Evolutionary conservation across 2,888 invertebrate species (phyloP).

Genomic region (Adela reaumurella): DNA sequence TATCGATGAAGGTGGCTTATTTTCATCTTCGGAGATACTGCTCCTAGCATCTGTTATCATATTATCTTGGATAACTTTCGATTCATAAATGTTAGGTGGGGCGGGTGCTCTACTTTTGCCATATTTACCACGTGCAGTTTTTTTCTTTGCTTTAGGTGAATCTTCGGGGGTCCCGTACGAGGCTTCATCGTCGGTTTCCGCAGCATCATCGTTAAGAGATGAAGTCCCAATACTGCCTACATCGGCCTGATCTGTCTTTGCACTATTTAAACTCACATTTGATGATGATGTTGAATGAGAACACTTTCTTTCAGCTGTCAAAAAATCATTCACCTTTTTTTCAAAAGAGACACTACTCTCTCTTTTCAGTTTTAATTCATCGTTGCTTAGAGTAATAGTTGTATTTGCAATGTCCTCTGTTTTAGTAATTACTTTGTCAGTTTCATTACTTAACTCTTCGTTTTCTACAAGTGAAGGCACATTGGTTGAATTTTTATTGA

Average conservation of each 20-base stretch:
- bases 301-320: not conserved
- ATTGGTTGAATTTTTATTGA: not conserved
- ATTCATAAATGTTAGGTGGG: conserved; percentile 33
- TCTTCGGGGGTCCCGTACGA: conserved; percentile 46
- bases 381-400: too few species aligned
- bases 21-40: too few species aligned
- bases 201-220: conserved; percentile 25
- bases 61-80: conserved; percentile 22
- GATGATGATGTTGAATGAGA: not conserved
- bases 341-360: too few species aligned
- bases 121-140: conserved; percentile 35
- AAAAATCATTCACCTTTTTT: not conserved
- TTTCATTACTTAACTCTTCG: conserved; percentile 10
- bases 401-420: conserved; percentile 5
- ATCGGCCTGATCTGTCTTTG: conserved; percentile 10
- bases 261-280: not conserved
- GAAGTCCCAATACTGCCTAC: conserved; percentile 20
- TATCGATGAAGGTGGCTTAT: too few species aligned
- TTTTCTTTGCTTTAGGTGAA: conserved; percentile 37
- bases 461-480: conserved; percentile 3
- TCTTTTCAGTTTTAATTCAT: too few species aligned
- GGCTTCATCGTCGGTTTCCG: conserved; percentile 42
- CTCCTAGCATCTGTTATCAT: conserved; percentile 28
- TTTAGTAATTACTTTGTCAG: conserved; percentile 9
- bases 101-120: conserved; percentile 46